Evolutionary conservation across 2,113 vertebrate species (phyloP).

Genomic region (Epinephelus lanceolatus): DNA sequence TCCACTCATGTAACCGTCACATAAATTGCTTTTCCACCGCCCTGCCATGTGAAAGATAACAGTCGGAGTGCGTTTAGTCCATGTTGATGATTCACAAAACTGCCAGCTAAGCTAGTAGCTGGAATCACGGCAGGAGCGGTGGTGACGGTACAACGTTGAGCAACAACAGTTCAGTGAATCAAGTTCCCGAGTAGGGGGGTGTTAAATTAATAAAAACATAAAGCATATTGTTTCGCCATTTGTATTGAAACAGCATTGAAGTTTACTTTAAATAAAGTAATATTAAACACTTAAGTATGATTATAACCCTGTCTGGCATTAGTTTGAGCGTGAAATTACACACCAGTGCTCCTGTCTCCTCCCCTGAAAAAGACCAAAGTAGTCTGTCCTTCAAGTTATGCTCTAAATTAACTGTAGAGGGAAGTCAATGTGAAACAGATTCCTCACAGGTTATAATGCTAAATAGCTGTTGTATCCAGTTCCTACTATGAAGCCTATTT

Average conservation of each 20-base stretch:
- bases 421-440: not conserved
- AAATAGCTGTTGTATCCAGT: too few relatives aligned
- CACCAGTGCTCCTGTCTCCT: fast-evolving
- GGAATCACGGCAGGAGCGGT: not conserved
- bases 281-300: fast-evolving
- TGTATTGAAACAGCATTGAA: fast-evolving
- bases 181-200: not conserved
- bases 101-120: not conserved
- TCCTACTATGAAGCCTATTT: not conserved
- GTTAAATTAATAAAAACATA: fast-evolving
- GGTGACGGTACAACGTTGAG: slow-evolving; percentile 23
- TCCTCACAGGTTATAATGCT: not conserved
- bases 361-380: not conserved
- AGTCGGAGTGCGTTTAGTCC: slow-evolving; percentile 43
- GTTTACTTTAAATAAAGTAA: fast-evolving
- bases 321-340: not conserved
- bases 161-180: slow-evolving; percentile 42
- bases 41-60: slow-evolving; percentile 73
- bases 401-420: not conserved
- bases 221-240: not conserved
- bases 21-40: slow-evolving; percentile 42
- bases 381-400: not conserved
- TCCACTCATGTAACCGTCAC: slow-evolving; percentile 57
- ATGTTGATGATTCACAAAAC: slow-evolving; percentile 29
- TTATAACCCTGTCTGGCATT: fast-evolving